These are phyloP conservation scores for Drosophila bifasciata DNA, from an alignment of 1,140 invertebrate genomes.

Conservation along the genomic window DNA sequence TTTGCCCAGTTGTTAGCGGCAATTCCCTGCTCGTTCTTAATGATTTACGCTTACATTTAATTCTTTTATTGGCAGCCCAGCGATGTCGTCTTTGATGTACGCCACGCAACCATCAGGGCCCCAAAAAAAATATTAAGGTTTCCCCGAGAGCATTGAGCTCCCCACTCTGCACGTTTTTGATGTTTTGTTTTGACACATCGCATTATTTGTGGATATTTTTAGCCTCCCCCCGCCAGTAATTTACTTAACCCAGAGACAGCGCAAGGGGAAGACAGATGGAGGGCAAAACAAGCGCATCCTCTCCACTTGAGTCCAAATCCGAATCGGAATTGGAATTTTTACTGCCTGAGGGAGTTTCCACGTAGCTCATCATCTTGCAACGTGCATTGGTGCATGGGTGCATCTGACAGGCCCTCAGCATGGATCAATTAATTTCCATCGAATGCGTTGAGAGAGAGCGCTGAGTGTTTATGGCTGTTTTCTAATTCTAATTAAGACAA, in stretches of 20 bases:
- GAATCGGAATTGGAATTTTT: conserved; percentile 63
- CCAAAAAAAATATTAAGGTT: conserved; percentile 22
- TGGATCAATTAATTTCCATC: conserved; percentile 77
- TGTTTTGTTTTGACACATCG: conserved; percentile 79
- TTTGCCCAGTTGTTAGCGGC: conserved; percentile 57
- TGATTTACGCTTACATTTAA: conserved; percentile 75
- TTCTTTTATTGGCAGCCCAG: conserved; percentile 75
- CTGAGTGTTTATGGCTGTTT: conserved; percentile 71
- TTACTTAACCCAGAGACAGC: conserved; percentile 53
- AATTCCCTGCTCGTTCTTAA: conserved; percentile 59
- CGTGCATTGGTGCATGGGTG: conserved; percentile 34
- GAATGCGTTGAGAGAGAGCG: conserved; percentile 39
- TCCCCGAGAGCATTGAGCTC: conserved; percentile 20
- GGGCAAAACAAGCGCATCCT: conserved; percentile 11
- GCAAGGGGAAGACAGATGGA: neutral
- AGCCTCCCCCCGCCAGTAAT: conserved; percentile 55
- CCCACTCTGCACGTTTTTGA: conserved; percentile 55
- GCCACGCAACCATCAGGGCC: conserved; percentile 5
- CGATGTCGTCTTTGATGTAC: conserved; percentile 67
- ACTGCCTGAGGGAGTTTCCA: conserved; percentile 38
- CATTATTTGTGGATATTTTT: conserved; percentile 77
- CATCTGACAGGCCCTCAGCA: conserved; percentile 74
- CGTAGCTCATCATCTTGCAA: conserved; percentile 38
- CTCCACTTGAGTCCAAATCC: neutral
- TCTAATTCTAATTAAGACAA: conserved; percentile 60